Percentiles rank a stretch among this genome's conserved stretches.
Conservation (phyloP, 2,888 invertebrate species). For the Pogonocherus hispidulus region DNA sequence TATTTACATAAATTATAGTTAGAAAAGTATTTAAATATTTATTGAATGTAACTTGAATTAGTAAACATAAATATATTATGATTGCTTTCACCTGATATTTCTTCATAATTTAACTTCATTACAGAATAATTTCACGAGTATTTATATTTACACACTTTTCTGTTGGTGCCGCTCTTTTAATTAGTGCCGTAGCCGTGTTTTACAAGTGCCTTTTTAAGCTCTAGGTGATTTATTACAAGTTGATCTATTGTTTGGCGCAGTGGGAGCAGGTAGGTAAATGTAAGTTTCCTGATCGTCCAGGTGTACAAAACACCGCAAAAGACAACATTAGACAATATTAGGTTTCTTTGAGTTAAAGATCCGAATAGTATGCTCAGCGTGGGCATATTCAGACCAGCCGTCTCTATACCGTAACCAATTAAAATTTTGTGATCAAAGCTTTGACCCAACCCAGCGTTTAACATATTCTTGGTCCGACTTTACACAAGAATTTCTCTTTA, state of each 20-base stretch:
- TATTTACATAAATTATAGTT: no score
- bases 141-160: slow-evolving; percentile 38
- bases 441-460: slow-evolving; percentile 57
- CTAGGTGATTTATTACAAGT: slow-evolving; percentile 67
- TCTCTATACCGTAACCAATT: slow-evolving; percentile 56
- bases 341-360: slow-evolving; percentile 34
- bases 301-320: slow-evolving; percentile 52
- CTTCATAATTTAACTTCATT: slow-evolving; percentile 2
- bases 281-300: slow-evolving; percentile 55
- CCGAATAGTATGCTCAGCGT: slow-evolving; percentile 37
- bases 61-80: no score
- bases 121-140: slow-evolving; percentile 17
- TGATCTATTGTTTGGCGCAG: slow-evolving; percentile 67
- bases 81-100: no score
- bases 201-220: slow-evolving; percentile 66
- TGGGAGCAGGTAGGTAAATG: slow-evolving; percentile 60
- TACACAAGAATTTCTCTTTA: slow-evolving; percentile 49
- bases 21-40: no score
- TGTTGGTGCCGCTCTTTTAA: slow-evolving; percentile 64
- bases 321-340: slow-evolving; percentile 47
- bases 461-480: slow-evolving; percentile 47
- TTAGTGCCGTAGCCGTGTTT: slow-evolving; percentile 67
- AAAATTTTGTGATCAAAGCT: slow-evolving; percentile 58
- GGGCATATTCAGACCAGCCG: slow-evolving; percentile 38
- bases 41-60: no score